Evolutionary conservation across 1,140 invertebrate genomes (phyloP), one percentile per base, ranked within the genome.

Genomic region (Tyrophagus putrescentiae): DNA sequence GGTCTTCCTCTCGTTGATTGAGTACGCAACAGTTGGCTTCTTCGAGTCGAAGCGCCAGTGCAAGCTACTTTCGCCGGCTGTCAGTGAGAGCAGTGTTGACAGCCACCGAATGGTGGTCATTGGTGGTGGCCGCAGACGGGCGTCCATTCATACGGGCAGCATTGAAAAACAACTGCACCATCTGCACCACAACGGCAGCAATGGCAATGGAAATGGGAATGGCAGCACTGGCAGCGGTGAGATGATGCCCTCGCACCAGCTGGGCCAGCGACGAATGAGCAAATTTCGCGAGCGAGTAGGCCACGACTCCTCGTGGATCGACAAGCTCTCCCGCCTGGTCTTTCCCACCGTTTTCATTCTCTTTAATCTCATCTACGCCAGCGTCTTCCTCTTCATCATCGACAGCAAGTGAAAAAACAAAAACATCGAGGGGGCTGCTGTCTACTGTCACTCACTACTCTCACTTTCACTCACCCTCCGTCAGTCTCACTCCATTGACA

Each of bases 1-100:
- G 36, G 68, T 69, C 69, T 65, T 67, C 32, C 33, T 68, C 7
- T 66, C 66, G 7, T 56, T 67, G 28, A 62, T 67, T 34, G 66
- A 67, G 56, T 67, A 65, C 45, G 66, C 66, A 1, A 60, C 42
- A 33, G 66, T 67, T 36, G 66, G 65, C 13, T 67, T 64, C 44
- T 65, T 48, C 58, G 58, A 58, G n/a, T n/a, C n/a, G n/a, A n/a
- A n/a, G n/a, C n/a, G n/a, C n/a, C n/a, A n/a, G n/a, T n/a, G n/a
- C n/a, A n/a, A n/a, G n/a, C n/a, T n/a, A n/a, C n/a, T n/a, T n/a
- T n/a, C n/a, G n/a, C n/a, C n/a, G n/a, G n/a, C n/a, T n/a, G n/a
- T n/a, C n/a, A n/a, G n/a, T n/a, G n/a, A n/a, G n/a, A n/a, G n/a
- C n/a, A n/a, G n/a, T n/a, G n/a, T n/a, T n/a, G n/a, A n/a, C n/a